Conservation (phyloP, 2,888 invertebrate genomes). For the Encarsia formosa region DNA sequence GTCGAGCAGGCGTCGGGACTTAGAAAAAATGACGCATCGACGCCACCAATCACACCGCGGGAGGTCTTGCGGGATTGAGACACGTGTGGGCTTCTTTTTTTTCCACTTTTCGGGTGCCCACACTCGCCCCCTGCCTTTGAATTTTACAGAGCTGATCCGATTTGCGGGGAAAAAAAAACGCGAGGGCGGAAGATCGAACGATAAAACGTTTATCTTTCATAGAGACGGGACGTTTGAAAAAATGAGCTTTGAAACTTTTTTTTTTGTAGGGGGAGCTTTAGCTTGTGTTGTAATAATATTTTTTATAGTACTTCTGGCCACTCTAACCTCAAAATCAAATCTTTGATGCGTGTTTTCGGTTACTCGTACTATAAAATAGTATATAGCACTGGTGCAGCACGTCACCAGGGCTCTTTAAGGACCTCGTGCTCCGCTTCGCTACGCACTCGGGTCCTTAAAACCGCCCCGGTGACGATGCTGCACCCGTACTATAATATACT, state of each 20-base stretch:
- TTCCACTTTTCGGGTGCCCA: neutral
- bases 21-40: conserved; percentile 48
- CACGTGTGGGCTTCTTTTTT: conserved; percentile 29
- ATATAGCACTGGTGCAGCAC: no score
- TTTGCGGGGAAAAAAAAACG: conserved; percentile 2
- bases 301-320: no score
- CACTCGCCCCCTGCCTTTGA: neutral
- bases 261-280: no score
- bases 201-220: conserved; percentile 21
- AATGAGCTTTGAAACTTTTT: conserved; percentile 3
- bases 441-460: no score
- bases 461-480: no score
- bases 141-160: conserved; percentile 20
- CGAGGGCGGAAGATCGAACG: neutral
- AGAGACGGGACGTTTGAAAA: neutral
- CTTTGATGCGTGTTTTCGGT: no score
- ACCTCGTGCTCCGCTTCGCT: no score
- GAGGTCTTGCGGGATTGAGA: conserved; percentile 41
- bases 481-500: no score
- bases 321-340: no score
- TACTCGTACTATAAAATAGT: no score
- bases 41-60: conserved; percentile 46
- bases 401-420: no score
- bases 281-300: no score
- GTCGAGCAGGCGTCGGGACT: conserved; percentile 37